Conservation (phyloP, 2,888 invertebrate genomes). For the Melieria crassipennis region DNA sequence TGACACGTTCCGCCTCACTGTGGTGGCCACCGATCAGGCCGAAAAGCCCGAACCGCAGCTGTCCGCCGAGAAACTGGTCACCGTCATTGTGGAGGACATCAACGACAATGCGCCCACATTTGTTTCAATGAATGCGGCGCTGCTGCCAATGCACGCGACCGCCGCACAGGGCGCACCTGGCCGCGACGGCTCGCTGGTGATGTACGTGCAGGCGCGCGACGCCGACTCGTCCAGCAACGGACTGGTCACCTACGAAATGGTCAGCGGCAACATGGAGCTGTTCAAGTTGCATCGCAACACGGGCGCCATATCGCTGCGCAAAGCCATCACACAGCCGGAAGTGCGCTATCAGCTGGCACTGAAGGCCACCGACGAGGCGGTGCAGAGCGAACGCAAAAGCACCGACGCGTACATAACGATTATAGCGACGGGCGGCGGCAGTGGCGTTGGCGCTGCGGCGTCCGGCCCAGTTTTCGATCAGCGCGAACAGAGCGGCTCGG, state of each 20-base stretch:
- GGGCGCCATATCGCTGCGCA: slow-evolving; percentile 76
- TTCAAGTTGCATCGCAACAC: slow-evolving; percentile 84
- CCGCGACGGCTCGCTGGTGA: slow-evolving; percentile 74
- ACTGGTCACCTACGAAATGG: slow-evolving; percentile 88
- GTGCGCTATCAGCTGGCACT: slow-evolving; percentile 84
- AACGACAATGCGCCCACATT: slow-evolving; percentile 94
- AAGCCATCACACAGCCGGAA: slow-evolving; percentile 72
- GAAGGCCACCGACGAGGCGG: slow-evolving; percentile 92
- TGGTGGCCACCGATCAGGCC: slow-evolving; percentile 91
- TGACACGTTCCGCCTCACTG: slow-evolving; percentile 87
- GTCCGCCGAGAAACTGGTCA: slow-evolving; percentile 90
- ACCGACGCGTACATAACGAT: slow-evolving; percentile 88
- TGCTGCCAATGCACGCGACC: slow-evolving; percentile 69
- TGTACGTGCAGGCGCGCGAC: slow-evolving; percentile 85
- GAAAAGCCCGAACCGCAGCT: slow-evolving; percentile 76
- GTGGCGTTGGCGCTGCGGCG: slow-evolving; percentile 31
- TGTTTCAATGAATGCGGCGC: slow-evolving; percentile 90
- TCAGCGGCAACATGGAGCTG: slow-evolving; percentile 79
- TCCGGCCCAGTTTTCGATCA: slow-evolving; percentile 70
- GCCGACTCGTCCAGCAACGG: slow-evolving; percentile 93
- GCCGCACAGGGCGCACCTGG: slow-evolving; percentile 57
- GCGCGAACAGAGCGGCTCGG: slow-evolving; percentile 77
- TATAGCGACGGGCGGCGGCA: slow-evolving; percentile 69
- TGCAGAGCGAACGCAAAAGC: slow-evolving; percentile 85
- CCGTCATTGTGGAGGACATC: slow-evolving; percentile 91